Percentiles rank a stretch among this genome's conserved stretches.
Conservation (phyloP, 1,140 invertebrate species). For the Homalodisca vitripennis region DNA sequence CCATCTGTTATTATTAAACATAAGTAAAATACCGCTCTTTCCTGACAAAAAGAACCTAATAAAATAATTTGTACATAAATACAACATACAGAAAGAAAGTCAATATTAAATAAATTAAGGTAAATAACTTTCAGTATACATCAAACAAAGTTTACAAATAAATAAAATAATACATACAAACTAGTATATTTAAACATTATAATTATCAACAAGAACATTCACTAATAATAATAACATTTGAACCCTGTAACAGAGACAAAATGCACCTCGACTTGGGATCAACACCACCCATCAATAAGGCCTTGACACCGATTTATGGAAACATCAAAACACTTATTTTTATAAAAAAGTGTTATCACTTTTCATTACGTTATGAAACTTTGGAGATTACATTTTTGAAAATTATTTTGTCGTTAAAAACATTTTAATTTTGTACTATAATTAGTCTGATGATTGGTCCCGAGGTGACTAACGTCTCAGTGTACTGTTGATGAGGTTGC, state of each 20-base stretch:
- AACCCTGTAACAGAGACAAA: background rate
- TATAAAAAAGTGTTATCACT: background rate
- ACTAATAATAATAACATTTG: conserved; percentile 14
- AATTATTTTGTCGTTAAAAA: background rate
- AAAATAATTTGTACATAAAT: too few relatives aligned
- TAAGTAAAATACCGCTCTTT: too few relatives aligned
- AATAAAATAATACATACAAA: too few relatives aligned
- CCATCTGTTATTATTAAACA: too few relatives aligned
- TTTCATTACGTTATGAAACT: background rate
- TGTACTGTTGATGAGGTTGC: conserved; percentile 63
- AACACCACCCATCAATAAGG: background rate
- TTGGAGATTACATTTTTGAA: background rate
- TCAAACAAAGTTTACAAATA: background rate
- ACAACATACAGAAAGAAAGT: too few relatives aligned
- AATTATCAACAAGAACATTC: conserved; percentile 1
- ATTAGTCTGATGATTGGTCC: background rate
- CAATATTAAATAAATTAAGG: too few relatives aligned
- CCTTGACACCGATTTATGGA: background rate
- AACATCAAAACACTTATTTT: background rate
- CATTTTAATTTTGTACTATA: background rate
- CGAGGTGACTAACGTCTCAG: conserved; percentile 59
- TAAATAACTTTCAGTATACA: too few relatives aligned
- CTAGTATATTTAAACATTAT: background rate
- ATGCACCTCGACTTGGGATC: background rate
- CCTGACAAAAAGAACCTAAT: too few relatives aligned